Conservation (phyloP, 2,113 vertebrate species). For the Stomatorhinus ivindoensis region DNA sequence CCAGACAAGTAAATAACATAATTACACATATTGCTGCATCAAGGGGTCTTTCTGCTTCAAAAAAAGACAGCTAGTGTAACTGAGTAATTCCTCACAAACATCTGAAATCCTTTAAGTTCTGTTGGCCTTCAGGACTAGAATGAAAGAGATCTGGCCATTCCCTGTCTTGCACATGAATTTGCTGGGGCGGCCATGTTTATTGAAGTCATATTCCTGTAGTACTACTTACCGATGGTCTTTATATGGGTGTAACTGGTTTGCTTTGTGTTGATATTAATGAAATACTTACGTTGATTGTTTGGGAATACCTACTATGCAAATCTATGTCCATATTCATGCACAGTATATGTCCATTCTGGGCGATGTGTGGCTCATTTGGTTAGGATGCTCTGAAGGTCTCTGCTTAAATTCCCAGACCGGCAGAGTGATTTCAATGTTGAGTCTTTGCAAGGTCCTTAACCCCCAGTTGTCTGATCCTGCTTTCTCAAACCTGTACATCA, state of each 20-base stretch:
- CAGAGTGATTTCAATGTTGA: not conserved
- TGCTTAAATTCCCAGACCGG: not conserved
- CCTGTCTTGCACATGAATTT: not conserved
- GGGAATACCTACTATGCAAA: not conserved
- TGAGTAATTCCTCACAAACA: not conserved
- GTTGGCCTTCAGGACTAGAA: not conserved
- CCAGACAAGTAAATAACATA: not conserved
- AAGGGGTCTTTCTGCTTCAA: not conserved
- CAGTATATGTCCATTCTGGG: not conserved
- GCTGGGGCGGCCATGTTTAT: not conserved
- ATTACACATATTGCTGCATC: not conserved
- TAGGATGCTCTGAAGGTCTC: not conserved
- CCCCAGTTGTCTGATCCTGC: not conserved
- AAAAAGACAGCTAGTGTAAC: not conserved
- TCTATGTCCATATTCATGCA: not conserved
- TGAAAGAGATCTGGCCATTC: not conserved
- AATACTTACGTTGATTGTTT: not conserved
- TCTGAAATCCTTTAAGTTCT: not conserved
- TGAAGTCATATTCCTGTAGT: not conserved
- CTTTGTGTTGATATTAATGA: not conserved
- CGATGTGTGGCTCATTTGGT: not conserved
- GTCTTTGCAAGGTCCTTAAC: not conserved
- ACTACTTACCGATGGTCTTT: not conserved
- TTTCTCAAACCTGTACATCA: not conserved
- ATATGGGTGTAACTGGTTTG: not conserved